Evolutionary conservation across 2,888 invertebrate species (phyloP).

Genomic region (Himalopsyche kuldschensis): DNA sequence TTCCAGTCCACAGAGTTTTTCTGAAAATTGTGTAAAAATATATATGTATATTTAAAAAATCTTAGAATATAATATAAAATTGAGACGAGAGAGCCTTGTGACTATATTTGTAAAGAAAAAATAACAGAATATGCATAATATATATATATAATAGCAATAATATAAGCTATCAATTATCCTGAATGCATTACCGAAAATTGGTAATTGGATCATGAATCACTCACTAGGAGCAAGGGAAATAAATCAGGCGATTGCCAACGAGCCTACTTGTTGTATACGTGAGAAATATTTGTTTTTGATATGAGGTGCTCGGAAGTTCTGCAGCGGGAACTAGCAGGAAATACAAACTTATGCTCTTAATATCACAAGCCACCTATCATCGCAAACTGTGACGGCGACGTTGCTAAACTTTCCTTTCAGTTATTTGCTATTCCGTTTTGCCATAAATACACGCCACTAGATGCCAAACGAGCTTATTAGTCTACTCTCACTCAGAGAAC

Average conservation of each 20-base stretch:
- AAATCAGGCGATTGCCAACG: neutral
- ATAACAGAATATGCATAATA: too few relatives aligned
- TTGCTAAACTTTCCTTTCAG: slow-evolving; percentile 31
- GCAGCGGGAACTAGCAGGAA: slow-evolving; percentile 13
- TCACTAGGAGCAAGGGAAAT: neutral
- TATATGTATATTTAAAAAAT: too few relatives aligned
- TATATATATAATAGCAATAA: neutral
- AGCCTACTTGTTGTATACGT: neutral
- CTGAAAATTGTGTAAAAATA: too few relatives aligned
- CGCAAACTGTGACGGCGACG: slow-evolving; percentile 30
- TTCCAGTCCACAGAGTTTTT: too few relatives aligned
- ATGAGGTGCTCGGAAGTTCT: slow-evolving; percentile 1
- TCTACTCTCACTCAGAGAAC: neutral
- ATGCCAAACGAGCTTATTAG: slow-evolving; percentile 13
- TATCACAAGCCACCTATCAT: slow-evolving; percentile 35
- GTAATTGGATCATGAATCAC: neutral
- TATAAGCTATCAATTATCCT: neutral
- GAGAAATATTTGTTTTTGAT: neutral
- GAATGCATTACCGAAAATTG: neutral
- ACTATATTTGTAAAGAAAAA: too few relatives aligned
- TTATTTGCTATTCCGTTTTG: slow-evolving; percentile 14
- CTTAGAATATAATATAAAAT: too few relatives aligned
- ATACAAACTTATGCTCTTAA: slow-evolving; percentile 35
- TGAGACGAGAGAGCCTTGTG: too few relatives aligned
- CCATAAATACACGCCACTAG: slow-evolving; percentile 14